Conservation (phyloP, 2,888 invertebrate genomes). For the Encarsia formosa region DNA sequence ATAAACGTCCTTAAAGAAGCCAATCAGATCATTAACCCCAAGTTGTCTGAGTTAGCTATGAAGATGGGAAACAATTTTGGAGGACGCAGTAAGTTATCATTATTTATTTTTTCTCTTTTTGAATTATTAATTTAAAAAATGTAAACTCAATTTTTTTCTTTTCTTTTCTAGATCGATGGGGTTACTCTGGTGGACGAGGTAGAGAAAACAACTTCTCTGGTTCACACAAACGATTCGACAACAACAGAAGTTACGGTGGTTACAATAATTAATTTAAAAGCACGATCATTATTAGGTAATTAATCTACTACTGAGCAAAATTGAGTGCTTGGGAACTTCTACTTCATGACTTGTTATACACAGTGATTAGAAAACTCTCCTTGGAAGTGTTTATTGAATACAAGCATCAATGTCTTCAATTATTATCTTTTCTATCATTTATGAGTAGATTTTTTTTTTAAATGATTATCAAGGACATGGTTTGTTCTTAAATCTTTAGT, state of each 20-base stretch:
- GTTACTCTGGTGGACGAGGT: conserved; percentile 38
- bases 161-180: conserved; percentile 41
- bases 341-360: conserved; percentile 29
- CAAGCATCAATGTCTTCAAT: too few species aligned
- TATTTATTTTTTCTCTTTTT: conserved; percentile 7
- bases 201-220: conserved; percentile 41
- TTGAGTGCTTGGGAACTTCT: conserved; percentile 28
- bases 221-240: conserved; percentile 42
- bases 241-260: conserved; percentile 35
- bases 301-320: conserved; percentile 26
- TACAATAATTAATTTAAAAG: conserved; percentile 38
- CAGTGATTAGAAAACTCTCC: conserved; percentile 31
- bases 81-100: conserved; percentile 53
- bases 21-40: conserved; percentile 78
- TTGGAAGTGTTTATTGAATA: conserved; percentile 13
- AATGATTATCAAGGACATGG: too few species aligned
- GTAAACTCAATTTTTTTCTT: conserved; percentile 8
- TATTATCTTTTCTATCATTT: too few species aligned
- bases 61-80: conserved; percentile 58
- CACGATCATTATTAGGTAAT: conserved; percentile 31
- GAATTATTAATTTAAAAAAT: not conserved
- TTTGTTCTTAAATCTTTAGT: too few species aligned
- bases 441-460: too few species aligned
- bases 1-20: conserved; percentile 86
- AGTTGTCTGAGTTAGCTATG: conserved; percentile 74